Percentiles rank a stretch among this genome's conserved stretches.
Evolutionary conservation across 1,140 invertebrate species (phyloP).

Genomic region (Drosophila busckii): DNA sequence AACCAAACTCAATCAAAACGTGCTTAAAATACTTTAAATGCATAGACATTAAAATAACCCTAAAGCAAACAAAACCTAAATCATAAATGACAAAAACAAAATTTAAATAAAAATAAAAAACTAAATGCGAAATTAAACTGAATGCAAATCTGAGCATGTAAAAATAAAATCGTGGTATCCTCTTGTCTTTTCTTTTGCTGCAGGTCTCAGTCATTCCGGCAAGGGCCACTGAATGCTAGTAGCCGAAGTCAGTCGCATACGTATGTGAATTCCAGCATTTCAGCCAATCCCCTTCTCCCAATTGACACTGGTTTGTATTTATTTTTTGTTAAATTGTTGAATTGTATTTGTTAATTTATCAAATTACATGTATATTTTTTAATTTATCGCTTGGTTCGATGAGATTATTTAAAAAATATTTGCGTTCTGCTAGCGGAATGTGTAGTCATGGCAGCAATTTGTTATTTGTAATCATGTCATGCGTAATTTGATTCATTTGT

Average conservation of each 20-base stretch:
- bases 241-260: conserved; percentile 79
- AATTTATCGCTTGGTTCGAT: conserved; percentile 36
- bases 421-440: conserved; percentile 48
- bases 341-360: conserved; percentile 32
- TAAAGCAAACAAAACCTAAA: conserved; percentile 11
- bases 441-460: conserved; percentile 50
- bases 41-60: conserved; percentile 2
- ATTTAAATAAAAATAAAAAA: conserved; percentile 24
- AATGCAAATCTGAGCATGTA: conserved; percentile 63
- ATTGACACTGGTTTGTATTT: conserved; percentile 84
- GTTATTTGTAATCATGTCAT: conserved; percentile 19
- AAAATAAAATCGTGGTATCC: conserved; percentile 80
- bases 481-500: conserved; percentile 29
- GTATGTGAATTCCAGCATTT: conserved; percentile 86
- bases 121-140: conserved; percentile 15
- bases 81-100: conserved; percentile 10
- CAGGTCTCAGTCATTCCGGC: conserved; percentile 91
- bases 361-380: conserved; percentile 39
- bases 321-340: conserved; percentile 59
- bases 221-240: conserved; percentile 82
- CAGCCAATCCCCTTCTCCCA: conserved; percentile 90
- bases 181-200: conserved; percentile 86
- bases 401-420: conserved; percentile 10
- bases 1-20: conserved; percentile 19
- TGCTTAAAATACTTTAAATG: conserved; percentile 36